Percentiles rank a stretch among this genome's conserved stretches.
Conservation (phyloP, 2,113 vertebrate species). For the Rattus norvegicus region GRCr8 NC_086022.1:160369501-160370000, state of each 20-base stretch:
- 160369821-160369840: neutral
- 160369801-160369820: neutral
- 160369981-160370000: neutral
- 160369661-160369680: conserved; percentile 53
- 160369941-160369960: conserved; percentile 20
- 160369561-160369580: conserved; percentile 11
- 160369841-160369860: neutral
- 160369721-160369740: conserved; percentile 53
- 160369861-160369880: neutral
- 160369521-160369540: conserved; percentile 24
- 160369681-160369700: neutral
- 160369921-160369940: neutral
- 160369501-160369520: neutral
- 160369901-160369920: neutral
- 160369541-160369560: neutral
- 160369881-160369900: neutral
- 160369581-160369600: conserved; percentile 37
- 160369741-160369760: neutral
- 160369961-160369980: neutral
- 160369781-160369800: conserved; percentile 47
- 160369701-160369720: neutral
- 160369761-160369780: conserved; percentile 25
- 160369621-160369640: neutral
- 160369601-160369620: neutral
- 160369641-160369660: neutral